Base-by-base conservation (phyloP, 2,113 vertebrate species). In the Pipa parva region DNA sequence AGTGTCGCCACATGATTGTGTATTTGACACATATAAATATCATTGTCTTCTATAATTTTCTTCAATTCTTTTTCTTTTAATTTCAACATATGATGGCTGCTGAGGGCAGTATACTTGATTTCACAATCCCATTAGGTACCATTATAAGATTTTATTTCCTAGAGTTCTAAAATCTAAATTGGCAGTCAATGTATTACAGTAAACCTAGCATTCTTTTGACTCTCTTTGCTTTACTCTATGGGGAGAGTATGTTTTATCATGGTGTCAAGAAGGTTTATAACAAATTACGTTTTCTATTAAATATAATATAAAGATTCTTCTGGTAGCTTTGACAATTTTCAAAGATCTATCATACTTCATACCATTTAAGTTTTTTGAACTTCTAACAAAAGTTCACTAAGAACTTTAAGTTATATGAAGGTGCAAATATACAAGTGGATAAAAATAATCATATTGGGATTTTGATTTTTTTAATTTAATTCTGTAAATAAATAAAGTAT, bases 211-310 rank as follows among this genome's bases (percentile, higher is more conserved):
- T 90, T 89, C 81, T 76, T 86, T 84, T 85, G 85, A 87, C 80
- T 89, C 82, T 84, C 83, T 78, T 81, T 81, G 82, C 79, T 83
- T 79, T 82, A 80, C 22, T 65, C 77, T 63, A 80, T 85, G 78
- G 85, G 84, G 72, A 79, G 83, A 78, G 78, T 84, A 83, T 76
- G 83, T 85, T 97, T 90, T 84, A 94, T 95, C 91, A 94, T 93
- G 76, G 88, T 95, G 92, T 90, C 92, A 93, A 83, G 74, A 63
- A 87, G 74, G 82, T 87, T 90, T 92, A 84, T 90, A 90, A 92
- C 88, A 92, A 91, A 93, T 93, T 91, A 90, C 83, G 73, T 90
- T 87, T 84, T 78, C 79, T 77, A 82, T 88, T 85, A 75, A 87
- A 91, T n/a, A n/a, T n/a, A n/a, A n/a, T n/a, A n/a, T n/a, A n/a